Conservation (phyloP, 2,888 invertebrate species). For the Lepetodrilus schrolli region DNA sequence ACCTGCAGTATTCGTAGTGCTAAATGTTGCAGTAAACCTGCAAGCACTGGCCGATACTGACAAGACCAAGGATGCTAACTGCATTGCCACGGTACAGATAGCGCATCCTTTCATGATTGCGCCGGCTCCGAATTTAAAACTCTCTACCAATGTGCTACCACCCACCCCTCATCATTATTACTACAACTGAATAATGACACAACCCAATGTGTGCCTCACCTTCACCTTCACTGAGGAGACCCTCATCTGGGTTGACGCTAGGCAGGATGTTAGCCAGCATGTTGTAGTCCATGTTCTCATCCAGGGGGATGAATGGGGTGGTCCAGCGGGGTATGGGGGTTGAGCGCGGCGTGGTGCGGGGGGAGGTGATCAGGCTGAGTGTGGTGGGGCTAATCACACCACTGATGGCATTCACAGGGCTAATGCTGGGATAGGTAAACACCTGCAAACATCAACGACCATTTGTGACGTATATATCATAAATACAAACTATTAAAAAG, state of each 20-base stretch:
- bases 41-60: no score
- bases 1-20: no score
- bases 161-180: no score
- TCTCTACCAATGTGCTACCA: no score
- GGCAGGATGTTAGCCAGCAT: conserved; percentile 83
- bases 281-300: conserved; percentile 90
- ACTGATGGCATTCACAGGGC: conserved; percentile 86
- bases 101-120: no score
- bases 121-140: no score
- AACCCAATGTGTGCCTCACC: no score
- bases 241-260: conserved; percentile 77
- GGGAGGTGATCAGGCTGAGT: conserved; percentile 86
- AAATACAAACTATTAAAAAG: neutral
- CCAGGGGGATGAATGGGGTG: conserved; percentile 88
- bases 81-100: no score
- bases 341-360: conserved; percentile 83
- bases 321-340: conserved; percentile 85
- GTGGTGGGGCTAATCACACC: conserved; percentile 92
- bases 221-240: conserved; percentile 82
- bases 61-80: no score
- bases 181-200: no score
- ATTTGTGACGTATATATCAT: neutral
- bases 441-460: conserved; percentile 81
- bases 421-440: conserved; percentile 91
- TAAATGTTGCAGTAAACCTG: no score